Evolutionary conservation across 2,888 invertebrate species (phyloP), one percentile per base, ranked within the genome.

Genomic region (Hypselothyrea guttata): DNA sequence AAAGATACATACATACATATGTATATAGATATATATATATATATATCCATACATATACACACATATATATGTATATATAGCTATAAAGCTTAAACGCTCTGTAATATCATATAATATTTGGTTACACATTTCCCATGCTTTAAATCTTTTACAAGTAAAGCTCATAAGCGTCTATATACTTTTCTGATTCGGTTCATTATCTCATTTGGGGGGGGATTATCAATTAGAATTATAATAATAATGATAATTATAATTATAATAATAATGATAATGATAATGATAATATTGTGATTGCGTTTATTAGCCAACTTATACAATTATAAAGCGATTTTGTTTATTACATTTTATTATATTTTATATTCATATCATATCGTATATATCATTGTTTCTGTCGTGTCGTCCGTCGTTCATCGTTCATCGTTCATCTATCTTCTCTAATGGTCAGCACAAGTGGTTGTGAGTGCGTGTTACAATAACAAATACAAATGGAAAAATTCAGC

Each of bases 91-190:
- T 82, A 69, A 61, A 64, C 83, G 79, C 79, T 81, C 62, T 56
- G 70, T 84, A 84, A 84, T 81, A 81, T 81, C 85, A 81, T 81
- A 71, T 68, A 82, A 84, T 81, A 83, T 84, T 78, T 78, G 78
- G 78, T 78, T 81, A 74, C 69, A 77, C 84, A 75, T 71, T 84
- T 71, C 44, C 65, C 69, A 62, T 74, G 60, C 65, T 74, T 63
- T 84, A 68, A 78, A 82, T 83, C 76, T 64, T 61, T 69, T 22
- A 22, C 81, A 82, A 82, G 85, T 82, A 82, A 82, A 82, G 81
- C 85, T 82, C 85, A 81, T 84, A 81, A 81, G 81, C 81, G 85
- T 81, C 85, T 81, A 81, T 81, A 81, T 81, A 84, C 73, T 73
- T 69, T 75, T 46, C 45, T 54, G 52, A 45, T 7, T 31, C 12